phyloP scores from a whole-genome alignment of 2,113 vertebrate species.

The Equus przewalskii region DNA sequence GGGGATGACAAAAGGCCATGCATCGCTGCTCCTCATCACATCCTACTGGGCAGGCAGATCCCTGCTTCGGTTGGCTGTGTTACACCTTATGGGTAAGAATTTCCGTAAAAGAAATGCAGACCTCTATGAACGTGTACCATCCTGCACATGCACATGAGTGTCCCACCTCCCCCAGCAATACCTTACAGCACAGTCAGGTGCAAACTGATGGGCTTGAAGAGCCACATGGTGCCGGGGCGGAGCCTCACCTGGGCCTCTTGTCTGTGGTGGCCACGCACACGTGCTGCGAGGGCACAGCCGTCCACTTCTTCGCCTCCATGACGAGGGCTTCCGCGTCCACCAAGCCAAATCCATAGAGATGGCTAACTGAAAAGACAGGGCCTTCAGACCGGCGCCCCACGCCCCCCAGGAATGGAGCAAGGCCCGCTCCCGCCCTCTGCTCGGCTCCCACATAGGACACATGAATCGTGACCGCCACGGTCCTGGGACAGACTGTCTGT shows the following conservation, averaged over 20 bases:
- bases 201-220: fast-evolving
- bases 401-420: background rate
- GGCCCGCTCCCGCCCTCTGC: fast-evolving
- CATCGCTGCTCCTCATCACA: background rate
- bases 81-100: background rate
- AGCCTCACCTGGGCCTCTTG: conserved; percentile 91
- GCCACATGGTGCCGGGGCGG: fast-evolving
- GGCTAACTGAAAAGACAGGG: conserved; percentile 93
- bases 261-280: conserved; percentile 89
- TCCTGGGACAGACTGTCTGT: no score
- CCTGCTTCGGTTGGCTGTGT: fast-evolving
- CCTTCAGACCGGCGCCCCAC: conserved; percentile 81
- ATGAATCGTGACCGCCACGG: fast-evolving
- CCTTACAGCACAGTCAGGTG: background rate
- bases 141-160: fast-evolving
- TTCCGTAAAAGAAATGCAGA: background rate
- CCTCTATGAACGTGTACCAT: fast-evolving
- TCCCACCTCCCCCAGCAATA: fast-evolving
- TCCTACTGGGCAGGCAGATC: background rate
- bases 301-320: conserved; percentile 94
- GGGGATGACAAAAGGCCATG: background rate
- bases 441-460: background rate
- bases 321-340: conserved; percentile 96
- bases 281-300: conserved; percentile 92
- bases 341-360: conserved; percentile 97